Base-by-base conservation (phyloP, 2,797 vertebrate species). In the Ambastaia sidthimunki region DNA sequence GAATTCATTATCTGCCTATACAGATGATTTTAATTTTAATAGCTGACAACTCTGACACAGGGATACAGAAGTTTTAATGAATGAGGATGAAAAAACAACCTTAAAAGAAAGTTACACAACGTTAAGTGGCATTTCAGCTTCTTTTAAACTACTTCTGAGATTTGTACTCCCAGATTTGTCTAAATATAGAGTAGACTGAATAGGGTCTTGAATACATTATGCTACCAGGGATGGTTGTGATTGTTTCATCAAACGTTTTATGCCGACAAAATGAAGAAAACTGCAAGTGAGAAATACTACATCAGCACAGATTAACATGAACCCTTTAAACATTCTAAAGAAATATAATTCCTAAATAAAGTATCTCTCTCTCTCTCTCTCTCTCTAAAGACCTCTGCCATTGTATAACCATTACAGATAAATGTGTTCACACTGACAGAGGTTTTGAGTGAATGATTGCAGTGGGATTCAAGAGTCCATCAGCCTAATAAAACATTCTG, bases 1-100 rank as follows among this genome's bases (percentile, higher is more conserved):
- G 73, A 78, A 82, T 81, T 79, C 12, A 63, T 76, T 50, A 12
- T 54, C 44, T 21, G 16, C 12, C 19, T 25, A 7, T 28, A n/a
- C 70, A 41, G 19, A 76, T 63, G 23, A 68, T 72, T 31, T 48
- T 63, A 28, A 74, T 77, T 60, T 28, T 28, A 28, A 28, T 52
- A 78, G 76, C 75, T 23, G 67, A 52, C 60, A 76, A 59, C 50
- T 44, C 44, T 57, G 50, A 75, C 67, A 70, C 70, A 55, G 76
- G 48, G 21, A 76, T 70, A 72, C 3, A 60, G 34, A 31, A 70
- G 54, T 41, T 75, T 83, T 82, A 82, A 84, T 80, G 62, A 72
- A 75, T 7, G 2, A 65, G 16, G 23, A 60, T 9, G 7, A 7
- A 71, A 71, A 50, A 55, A 37, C 9, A 60, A 5, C 44, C 13